These are phyloP conservation scores for Mionectes olivaceus DNA, from an alignment of 2,797 vertebrate genomes.

Conservation along the genomic window DNA sequence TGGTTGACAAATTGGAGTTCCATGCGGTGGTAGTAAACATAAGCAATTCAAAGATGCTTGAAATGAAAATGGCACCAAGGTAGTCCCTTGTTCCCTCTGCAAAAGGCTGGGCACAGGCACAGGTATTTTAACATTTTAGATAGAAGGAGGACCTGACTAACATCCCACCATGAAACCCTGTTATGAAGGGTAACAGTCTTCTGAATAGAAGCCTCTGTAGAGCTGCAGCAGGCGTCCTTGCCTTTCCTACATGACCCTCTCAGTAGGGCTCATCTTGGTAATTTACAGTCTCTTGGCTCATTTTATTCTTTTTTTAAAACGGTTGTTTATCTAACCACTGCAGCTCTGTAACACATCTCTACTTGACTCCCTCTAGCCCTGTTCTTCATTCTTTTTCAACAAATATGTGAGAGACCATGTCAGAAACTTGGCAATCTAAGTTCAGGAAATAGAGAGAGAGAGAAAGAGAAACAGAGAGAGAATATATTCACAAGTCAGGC, in stretches of 20 bases:
- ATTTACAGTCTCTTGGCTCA: background rate
- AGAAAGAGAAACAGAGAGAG: background rate
- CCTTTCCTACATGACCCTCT: background rate
- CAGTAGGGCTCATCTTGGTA: background rate
- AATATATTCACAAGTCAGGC: background rate
- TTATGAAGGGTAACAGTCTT: background rate
- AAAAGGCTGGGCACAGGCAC: background rate
- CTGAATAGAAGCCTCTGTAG: background rate
- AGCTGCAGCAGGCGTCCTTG: background rate
- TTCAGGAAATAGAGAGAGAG: background rate
- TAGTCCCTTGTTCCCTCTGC: background rate
- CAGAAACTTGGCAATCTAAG: background rate
- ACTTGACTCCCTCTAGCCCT: background rate
- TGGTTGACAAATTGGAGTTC: background rate
- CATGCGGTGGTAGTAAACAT: background rate
- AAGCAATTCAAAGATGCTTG: background rate
- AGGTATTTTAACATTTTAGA: background rate
- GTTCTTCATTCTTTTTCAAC: constrained; percentile 24
- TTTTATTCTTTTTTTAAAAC: background rate
- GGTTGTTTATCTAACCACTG: background rate
- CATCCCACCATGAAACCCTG: accelerated
- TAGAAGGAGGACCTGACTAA: background rate
- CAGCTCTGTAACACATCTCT: background rate
- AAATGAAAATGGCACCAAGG: background rate
- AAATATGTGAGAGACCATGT: background rate